Percentiles rank a stretch among this genome's conserved stretches.
Conservation (phyloP, 2,888 invertebrate species). For the Heteromurus nitidus region DNA sequence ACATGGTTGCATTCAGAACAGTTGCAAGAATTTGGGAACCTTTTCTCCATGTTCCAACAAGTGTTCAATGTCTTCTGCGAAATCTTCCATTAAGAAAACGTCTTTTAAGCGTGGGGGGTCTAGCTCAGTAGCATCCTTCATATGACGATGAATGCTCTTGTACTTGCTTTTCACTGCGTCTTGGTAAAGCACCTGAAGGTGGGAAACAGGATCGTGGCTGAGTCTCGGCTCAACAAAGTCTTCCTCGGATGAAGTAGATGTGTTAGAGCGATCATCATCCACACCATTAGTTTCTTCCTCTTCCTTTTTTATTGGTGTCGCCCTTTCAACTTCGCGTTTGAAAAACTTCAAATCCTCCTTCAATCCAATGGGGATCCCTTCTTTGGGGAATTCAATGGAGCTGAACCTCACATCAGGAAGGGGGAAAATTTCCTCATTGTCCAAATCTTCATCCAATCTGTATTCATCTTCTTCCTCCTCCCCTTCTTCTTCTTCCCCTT, state of each 20-base stretch:
- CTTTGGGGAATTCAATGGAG: slow-evolving; percentile 10
- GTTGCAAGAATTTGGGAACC: slow-evolving; percentile 9
- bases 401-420: slow-evolving; percentile 13
- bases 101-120: slow-evolving; percentile 25
- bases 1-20: background rate
- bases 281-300: background rate
- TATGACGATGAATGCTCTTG: background rate
- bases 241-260: background rate
- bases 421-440: slow-evolving; percentile 4
- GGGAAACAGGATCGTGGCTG: slow-evolving; percentile 9
- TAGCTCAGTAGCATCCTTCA: background rate
- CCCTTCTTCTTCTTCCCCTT: background rate
- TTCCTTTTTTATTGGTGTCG: background rate
- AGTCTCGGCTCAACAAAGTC: background rate
- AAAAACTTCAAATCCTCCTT: slow-evolving; percentile 18
- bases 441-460: slow-evolving; percentile 12
- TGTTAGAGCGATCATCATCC: background rate
- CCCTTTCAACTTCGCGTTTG: background rate
- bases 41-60: background rate
- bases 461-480: slow-evolving; percentile 1
- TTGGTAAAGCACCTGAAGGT: slow-evolving; percentile 28
- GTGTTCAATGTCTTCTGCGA: slow-evolving; percentile 22
- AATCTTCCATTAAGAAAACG: slow-evolving; percentile 16
- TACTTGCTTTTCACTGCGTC: slow-evolving; percentile 5
- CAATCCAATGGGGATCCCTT: background rate